A percentile compares a stretch with the other conserved stretches of the same genome.
These are phyloP conservation scores for Sarcophaga peregrina DNA, from an alignment of 1,140 invertebrate species.

Conservation along the genomic window DNA sequence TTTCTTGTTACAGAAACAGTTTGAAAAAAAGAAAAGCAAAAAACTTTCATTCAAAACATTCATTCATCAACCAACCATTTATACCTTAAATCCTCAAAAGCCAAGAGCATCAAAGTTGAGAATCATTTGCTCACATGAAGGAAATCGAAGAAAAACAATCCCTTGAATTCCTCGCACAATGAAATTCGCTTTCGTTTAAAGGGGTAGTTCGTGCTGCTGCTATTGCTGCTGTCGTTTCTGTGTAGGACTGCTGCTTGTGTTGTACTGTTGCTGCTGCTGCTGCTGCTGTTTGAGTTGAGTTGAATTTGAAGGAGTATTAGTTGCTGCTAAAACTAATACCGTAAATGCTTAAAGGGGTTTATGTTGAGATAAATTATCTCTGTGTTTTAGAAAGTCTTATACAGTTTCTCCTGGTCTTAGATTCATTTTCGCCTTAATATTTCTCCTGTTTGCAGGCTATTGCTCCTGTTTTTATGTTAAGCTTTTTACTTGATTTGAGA, in stretches of 20 bases:
- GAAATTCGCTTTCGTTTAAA: conserved; percentile 38
- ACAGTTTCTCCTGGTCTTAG: background rate
- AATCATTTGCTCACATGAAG: conserved; percentile 32
- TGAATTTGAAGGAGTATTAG: background rate
- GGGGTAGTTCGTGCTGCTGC: background rate
- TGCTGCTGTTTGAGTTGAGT: background rate
- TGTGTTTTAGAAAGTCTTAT: background rate
- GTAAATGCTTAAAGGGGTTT: too few relatives aligned
- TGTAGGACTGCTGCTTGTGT: background rate
- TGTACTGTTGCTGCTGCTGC: background rate
- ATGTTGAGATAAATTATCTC: background rate
- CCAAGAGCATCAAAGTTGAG: conserved; percentile 22
- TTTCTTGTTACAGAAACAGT: background rate
- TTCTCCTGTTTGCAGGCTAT: background rate
- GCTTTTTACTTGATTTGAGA: background rate
- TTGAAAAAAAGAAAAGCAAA: background rate
- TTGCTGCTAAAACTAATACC: too few relatives aligned
- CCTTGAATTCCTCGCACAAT: conserved; percentile 3
- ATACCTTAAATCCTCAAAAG: conserved; percentile 33
- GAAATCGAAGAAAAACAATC: conserved; percentile 21
- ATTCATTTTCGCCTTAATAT: background rate
- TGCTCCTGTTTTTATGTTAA: background rate
- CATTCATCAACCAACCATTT: conserved; percentile 7
- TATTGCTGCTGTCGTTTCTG: too few relatives aligned
- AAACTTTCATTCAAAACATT: background rate